Evolutionary conservation across 2,113 vertebrate genomes (phyloP).

Genomic region (Loxodonta africana): DNA sequence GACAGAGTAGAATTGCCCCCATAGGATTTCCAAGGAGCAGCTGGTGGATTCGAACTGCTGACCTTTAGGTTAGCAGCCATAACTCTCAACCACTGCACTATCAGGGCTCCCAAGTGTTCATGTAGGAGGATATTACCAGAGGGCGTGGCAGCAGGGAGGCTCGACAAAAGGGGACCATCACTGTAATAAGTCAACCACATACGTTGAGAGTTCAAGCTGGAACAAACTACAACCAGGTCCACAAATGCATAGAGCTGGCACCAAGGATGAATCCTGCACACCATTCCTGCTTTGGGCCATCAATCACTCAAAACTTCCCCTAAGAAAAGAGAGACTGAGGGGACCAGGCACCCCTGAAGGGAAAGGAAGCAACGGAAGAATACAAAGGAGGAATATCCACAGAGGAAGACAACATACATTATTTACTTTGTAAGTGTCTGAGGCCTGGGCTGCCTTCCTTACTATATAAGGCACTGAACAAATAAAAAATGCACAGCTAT

Average conservation of each 20-base stretch:
- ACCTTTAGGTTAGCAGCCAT: no score
- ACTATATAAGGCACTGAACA: rapidly evolving
- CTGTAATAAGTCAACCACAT: no score
- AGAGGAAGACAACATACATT: not conserved
- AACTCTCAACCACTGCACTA: no score
- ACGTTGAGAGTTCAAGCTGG: no score
- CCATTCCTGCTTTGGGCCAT: not conserved
- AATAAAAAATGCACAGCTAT: rapidly evolving
- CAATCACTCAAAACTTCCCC: not conserved
- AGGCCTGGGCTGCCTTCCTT: not conserved
- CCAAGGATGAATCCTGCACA: no score
- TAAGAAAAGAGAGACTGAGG: not conserved
- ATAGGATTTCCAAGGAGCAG: no score
- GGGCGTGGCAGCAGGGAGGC: rapidly evolving
- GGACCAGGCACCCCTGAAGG: not conserved
- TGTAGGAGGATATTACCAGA: not conserved
- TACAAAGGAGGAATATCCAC: not conserved
- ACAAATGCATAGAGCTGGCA: not conserved
- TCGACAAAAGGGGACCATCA: not conserved
- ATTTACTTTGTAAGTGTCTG: rapidly evolving
- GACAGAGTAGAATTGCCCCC: no score
- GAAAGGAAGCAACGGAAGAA: not conserved
- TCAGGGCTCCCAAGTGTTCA: not conserved
- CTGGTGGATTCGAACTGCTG: no score
- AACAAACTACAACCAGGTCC: not conserved